These are phyloP conservation scores for Scophthalmus maximus DNA, from an alignment of 2,113 vertebrate species.

Conservation along the genomic window DNA sequence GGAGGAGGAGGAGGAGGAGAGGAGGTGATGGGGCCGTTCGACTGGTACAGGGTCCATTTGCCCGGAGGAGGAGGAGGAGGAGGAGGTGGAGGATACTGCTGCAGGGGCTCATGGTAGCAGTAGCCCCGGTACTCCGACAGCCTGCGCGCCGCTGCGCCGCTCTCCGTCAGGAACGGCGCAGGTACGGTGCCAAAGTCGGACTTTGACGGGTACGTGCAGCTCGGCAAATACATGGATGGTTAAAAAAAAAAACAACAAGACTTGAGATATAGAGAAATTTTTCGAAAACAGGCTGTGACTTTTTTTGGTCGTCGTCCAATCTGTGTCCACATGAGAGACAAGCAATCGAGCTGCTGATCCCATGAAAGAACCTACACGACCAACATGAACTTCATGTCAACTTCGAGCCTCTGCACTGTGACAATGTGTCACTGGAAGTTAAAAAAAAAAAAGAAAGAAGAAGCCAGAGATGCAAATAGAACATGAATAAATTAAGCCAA, in stretches of 20 bases:
- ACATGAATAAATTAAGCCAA: not conserved
- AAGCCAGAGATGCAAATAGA: not conserved
- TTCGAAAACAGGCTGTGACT: too few species aligned
- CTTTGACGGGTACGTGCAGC: constrained; percentile 90
- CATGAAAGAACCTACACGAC: too few species aligned
- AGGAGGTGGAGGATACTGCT: constrained; percentile 7
- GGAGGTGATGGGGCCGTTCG: constrained; percentile 66
- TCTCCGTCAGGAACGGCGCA: constrained; percentile 91
- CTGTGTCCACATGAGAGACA: not conserved
- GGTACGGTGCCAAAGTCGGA: constrained; percentile 88
- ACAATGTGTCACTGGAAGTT: not conserved
- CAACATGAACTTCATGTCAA: not conserved
- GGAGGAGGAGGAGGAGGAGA: constrained; percentile 47
- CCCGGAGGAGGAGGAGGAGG: constrained; percentile 66
- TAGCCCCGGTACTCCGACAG: constrained; percentile 29
- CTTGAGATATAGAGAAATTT: too few species aligned
- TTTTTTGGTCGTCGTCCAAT: not conserved
- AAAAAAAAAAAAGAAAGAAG: not conserved
- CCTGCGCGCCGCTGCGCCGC: constrained; percentile 27
- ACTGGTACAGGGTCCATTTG: constrained; percentile 87
- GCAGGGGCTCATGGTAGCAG: constrained; percentile 25
- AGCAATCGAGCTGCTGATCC: not conserved
- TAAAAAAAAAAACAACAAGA: not conserved
- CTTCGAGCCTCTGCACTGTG: not conserved
- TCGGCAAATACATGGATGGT: constrained; percentile 91